Conservation (phyloP, 1,140 invertebrate genomes). For the Spodoptera frugiperda region DNA sequence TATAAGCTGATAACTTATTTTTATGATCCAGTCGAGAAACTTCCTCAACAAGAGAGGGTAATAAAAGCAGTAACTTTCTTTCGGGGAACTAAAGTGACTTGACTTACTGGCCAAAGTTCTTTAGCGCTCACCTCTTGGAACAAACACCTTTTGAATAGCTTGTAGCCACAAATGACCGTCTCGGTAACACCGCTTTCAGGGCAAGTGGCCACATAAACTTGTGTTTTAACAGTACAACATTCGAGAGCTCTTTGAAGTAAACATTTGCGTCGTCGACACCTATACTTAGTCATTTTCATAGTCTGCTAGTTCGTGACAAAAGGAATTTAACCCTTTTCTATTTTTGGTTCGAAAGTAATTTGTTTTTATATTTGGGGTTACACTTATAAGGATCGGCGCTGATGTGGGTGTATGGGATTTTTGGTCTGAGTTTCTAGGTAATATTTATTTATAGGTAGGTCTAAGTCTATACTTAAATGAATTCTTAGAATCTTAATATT, state of each 20-base stretch:
- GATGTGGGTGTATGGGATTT: too few relatives aligned
- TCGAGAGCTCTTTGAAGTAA: background rate
- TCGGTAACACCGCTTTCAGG: background rate
- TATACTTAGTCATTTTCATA: background rate
- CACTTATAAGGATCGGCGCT: too few relatives aligned
- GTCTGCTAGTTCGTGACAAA: background rate
- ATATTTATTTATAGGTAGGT: too few relatives aligned
- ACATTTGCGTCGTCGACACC: background rate
- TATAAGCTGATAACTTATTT: conserved; percentile 14
- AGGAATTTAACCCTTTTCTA: too few relatives aligned
- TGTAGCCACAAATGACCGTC: conserved; percentile 34
- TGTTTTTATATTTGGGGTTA: too few relatives aligned
- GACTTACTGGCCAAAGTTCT: conserved; percentile 12
- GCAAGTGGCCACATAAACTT: conserved; percentile 24
- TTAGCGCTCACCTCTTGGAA: background rate
- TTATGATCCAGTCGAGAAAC: conserved; percentile 7
- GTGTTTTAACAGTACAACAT: background rate
- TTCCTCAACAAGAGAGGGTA: conserved; percentile 15
- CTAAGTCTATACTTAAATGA: too few relatives aligned
- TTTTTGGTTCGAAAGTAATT: too few relatives aligned
- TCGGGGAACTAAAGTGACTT: conserved; percentile 6
- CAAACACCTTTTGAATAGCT: conserved; percentile 36
- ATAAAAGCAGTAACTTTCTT: conserved; percentile 17
- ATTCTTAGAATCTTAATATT: too few relatives aligned
- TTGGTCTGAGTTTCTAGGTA: too few relatives aligned